phyloP scores from a whole-genome alignment of 2,797 vertebrate species.

The Chelidonichthys spinosus region DNA sequence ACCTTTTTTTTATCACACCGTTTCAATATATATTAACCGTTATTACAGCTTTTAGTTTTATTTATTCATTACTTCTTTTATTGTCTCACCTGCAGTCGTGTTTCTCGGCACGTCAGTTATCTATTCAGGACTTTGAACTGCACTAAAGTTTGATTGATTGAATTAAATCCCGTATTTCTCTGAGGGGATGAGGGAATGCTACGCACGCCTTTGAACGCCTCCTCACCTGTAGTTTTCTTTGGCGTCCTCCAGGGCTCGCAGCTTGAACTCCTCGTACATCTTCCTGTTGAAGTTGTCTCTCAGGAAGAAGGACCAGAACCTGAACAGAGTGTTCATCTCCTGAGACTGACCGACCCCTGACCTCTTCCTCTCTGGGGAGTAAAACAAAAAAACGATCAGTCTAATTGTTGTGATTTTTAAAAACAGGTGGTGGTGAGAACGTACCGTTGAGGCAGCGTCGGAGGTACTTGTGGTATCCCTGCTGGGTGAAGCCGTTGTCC shows the following conservation, averaged over 20 bases:
- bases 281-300: conserved; percentile 97
- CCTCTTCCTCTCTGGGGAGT: conserved; percentile 90
- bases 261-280: conserved; percentile 98
- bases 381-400: not conserved
- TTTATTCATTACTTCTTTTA: too few relatives aligned
- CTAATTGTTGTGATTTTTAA: not conserved
- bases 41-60: too few relatives aligned
- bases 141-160: too few relatives aligned
- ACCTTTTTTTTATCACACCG: too few relatives aligned
- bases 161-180: too few relatives aligned
- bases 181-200: too few relatives aligned
- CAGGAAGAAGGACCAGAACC: conserved; percentile 98
- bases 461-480: conserved; percentile 95
- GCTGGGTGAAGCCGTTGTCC: conserved; percentile 96
- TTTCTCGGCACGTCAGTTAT: too few relatives aligned
- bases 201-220: not conserved
- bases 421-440: too few relatives aligned
- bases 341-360: conserved; percentile 94
- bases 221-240: conserved; percentile 92
- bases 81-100: too few relatives aligned
- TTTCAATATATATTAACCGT: too few relatives aligned
- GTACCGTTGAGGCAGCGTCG: conserved; percentile 91
- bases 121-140: too few relatives aligned
- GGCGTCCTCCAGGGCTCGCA: conserved; percentile 91
- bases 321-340: conserved; percentile 98